Evolutionary conservation across 1,140 invertebrate species (phyloP).

Genomic region (Acromyrmex heyeri): DNA sequence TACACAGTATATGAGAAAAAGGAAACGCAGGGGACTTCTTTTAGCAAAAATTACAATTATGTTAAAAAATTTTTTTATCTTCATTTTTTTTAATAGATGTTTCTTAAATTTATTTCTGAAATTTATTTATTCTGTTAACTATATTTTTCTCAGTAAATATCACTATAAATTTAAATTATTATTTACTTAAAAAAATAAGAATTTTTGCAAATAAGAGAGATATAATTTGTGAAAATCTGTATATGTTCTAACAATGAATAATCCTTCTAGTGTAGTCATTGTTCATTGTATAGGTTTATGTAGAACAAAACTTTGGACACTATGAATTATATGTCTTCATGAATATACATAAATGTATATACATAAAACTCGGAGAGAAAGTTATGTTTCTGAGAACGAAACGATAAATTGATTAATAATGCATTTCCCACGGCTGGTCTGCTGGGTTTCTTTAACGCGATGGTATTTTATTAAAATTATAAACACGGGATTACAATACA

Average conservation of each 20-base stretch:
- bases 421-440: slow-evolving; percentile 26
- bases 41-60: slow-evolving; percentile 6
- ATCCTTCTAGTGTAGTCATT: background rate
- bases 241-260: background rate
- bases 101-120: background rate
- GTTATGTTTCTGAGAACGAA: background rate
- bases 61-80: slow-evolving; percentile 28
- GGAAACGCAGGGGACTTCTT: background rate
- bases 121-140: background rate
- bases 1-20: background rate
- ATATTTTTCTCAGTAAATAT: background rate
- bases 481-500: slow-evolving; percentile 80
- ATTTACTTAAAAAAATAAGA: background rate
- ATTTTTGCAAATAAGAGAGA: background rate
- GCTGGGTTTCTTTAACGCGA: slow-evolving; percentile 73
- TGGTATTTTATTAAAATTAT: slow-evolving; percentile 82
- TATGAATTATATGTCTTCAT: background rate
- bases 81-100: background rate
- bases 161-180: background rate
- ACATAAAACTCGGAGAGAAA: background rate
- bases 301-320: background rate
- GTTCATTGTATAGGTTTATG: background rate
- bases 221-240: background rate
- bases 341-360: slow-evolving; percentile 6
- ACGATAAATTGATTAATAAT: slow-evolving; percentile 14